Conservation (phyloP, 1,140 invertebrate species). For the Pogonomyrmex barbatus region DNA sequence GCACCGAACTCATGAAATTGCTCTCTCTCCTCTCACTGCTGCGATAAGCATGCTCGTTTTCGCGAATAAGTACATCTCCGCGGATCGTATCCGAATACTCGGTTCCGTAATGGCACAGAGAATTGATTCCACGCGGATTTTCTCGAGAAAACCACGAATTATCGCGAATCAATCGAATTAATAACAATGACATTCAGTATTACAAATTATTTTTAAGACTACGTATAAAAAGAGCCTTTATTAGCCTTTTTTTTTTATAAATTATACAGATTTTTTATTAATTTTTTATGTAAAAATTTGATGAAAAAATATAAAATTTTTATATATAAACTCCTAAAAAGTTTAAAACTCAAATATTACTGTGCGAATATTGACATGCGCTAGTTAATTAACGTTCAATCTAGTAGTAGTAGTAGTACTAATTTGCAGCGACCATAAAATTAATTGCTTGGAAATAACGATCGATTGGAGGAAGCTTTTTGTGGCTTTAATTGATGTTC, state of each 20-base stretch:
- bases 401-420: not conserved
- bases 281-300: not conserved
- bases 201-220: not conserved
- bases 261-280: not conserved
- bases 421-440: conserved; percentile 56
- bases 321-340: not conserved
- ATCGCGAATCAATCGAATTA: not conserved
- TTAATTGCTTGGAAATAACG: conserved; percentile 66
- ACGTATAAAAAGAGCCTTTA: not conserved
- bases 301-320: not conserved
- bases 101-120: conserved; percentile 9
- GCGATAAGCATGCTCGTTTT: conserved; percentile 63
- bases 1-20: conserved; percentile 35
- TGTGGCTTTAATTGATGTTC: conserved; percentile 59
- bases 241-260: not conserved
- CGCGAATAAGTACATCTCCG: conserved; percentile 55
- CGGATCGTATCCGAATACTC: not conserved
- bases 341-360: not conserved
- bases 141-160: not conserved
- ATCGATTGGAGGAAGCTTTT: conserved; percentile 51
- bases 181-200: not conserved
- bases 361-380: not conserved
- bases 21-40: conserved; percentile 50
- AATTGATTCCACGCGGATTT: not conserved
- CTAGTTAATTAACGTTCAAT: not conserved